Evolutionary conservation across 2,888 invertebrate genomes (phyloP), one percentile per base, ranked within the genome.

Genomic region (Adelphocoris suturalis): DNA sequence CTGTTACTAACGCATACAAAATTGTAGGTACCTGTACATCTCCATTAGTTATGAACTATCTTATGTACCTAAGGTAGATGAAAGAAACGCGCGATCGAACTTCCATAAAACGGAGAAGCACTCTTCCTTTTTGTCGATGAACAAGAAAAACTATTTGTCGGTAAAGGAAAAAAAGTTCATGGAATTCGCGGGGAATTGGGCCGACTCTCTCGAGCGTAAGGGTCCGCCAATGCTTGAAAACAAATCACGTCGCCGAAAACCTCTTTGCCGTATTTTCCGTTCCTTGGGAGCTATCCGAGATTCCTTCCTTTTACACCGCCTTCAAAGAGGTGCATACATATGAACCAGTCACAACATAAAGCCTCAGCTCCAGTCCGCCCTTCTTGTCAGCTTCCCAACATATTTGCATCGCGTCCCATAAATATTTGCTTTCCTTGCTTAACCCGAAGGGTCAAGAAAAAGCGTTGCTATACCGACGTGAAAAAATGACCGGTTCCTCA

Each of bases 311-410:
- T 16, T 57, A 57, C 57, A 57, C 19, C 57, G 57, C 19, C 57
- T 57, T 57, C 57, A 57, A 57, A 57, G 57, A 57, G 57, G n/a
- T 57, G 57, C n/a, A 57, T 57, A 57, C 57, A 57, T 57, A 57
- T 57, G n/a, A n/a, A 52, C 14, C 52, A 11, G 52, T 2, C 52
- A 52, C 52, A 52, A n/a, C 57, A 16, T n/a, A 57, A n/a, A 57
- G 57, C 57, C n/a, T n/a, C 52, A 16, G 14, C 52, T 37, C 37
- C 37, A 7, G 37, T 7, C 7, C 37, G 3, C 7, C 2, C 37
- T 37, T 37, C 37, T 37, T 37, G 37, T 37, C 37, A 37, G 37
- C 37, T 37, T 7, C 37, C 37, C 37, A 37, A 37, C 3, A 37
- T 37, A 37, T 37, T 37, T 37, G 37, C 7, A 37, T 37, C 37